Evolutionary conservation across 2,113 vertebrate species (phyloP), one percentile per base, ranked within the genome.

Genomic region (Panurus biarmicus): DNA sequence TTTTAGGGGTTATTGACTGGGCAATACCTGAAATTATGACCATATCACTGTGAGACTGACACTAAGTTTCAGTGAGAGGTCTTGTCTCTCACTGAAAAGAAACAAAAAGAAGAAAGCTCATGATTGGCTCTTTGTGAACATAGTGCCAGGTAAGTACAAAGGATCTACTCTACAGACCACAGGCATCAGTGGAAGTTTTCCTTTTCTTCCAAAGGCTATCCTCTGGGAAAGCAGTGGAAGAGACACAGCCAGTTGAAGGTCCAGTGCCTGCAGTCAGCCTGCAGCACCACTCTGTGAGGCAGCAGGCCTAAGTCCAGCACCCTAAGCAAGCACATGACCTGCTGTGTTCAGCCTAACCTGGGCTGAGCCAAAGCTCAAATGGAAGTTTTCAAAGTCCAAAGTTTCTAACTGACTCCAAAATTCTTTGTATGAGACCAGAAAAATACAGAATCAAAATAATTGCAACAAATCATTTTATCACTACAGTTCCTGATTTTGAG

Each of bases 51-150:
- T 53, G 18, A 67, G 19, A 11, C 24, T 45, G 19, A 35, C 35
- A 57, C 10, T n/a, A 29, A 71, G 9, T 61, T 61, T 72, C 18
- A n/a, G 24, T 50, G 24, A 53, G 24, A 64, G 11, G 11, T 48
- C 36, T 48, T 44, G 11, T n/a, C 19, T 72, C 12, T 36, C 56
- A 33, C 4, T 38, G 23, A 36, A 78, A 54, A 80, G n/a, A 31
- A 69, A 22, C 62, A 36, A 70, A 79, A 60, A 72, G 15, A 36
- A 16, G 11, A 66, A 79, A 74, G 2, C 14, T 51, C 35, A 14
- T 1, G 1, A 60, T 31, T 64, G 58, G 9, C 26, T 85, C 23
- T 40, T 66, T 9, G 22, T 42, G 24, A 83, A 23, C 0, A 0
- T 8, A 22, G 10, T 4, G 29, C 7, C 19, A 64, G 54, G 1